A percentile compares a stretch with the other conserved stretches of the same genome.
These are phyloP conservation scores for Brachypodius melanocephalos DNA, from an alignment of 2,113 vertebrate genomes.

Conservation along the genomic window DNA sequence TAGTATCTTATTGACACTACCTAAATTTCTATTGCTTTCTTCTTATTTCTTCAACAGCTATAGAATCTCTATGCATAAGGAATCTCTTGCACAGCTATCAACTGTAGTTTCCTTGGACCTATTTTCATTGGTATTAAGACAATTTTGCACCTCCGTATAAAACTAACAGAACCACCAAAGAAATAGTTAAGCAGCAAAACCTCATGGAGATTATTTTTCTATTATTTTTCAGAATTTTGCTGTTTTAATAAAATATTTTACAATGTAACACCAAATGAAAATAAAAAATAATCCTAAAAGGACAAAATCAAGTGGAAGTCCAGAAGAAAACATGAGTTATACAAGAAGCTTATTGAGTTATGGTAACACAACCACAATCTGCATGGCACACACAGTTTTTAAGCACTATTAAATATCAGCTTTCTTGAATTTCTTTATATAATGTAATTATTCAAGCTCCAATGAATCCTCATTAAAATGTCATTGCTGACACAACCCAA, in stretches of 20 bases:
- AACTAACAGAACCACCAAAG: background rate
- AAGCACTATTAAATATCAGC: background rate
- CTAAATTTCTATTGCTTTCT: background rate
- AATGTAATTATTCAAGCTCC: conserved; percentile 7
- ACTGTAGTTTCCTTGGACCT: background rate
- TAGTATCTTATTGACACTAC: background rate
- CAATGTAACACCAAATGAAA: background rate
- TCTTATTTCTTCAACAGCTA: background rate
- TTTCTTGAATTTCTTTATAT: conserved; percentile 20
- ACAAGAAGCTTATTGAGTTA: background rate
- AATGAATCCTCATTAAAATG: background rate
- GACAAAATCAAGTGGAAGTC: background rate
- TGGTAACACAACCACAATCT: background rate
- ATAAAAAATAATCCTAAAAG: background rate
- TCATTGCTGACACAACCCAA: background rate
- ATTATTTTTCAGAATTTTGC: background rate
- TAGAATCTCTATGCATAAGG: background rate
- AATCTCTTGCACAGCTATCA: background rate
- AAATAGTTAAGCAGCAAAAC: background rate
- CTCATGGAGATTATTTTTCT: background rate
- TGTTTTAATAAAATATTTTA: background rate
- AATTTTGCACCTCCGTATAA: background rate
- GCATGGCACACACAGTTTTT: background rate
- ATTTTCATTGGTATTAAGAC: background rate
- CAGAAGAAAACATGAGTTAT: background rate